These are phyloP conservation scores for Argentina silus DNA, from an alignment of 2,797 vertebrate species.

Conservation along the genomic window DNA sequence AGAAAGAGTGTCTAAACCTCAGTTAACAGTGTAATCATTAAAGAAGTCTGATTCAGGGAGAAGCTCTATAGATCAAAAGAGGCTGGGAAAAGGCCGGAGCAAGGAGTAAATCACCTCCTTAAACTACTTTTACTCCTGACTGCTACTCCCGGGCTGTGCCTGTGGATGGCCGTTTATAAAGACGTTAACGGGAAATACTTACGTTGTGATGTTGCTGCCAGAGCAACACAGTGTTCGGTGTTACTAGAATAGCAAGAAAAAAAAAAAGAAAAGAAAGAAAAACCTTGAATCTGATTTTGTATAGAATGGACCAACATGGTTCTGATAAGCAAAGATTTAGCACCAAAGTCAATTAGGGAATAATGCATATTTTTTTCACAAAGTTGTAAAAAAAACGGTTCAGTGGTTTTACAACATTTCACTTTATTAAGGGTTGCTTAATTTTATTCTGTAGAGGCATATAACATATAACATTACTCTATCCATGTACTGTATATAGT, in stretches of 20 bases:
- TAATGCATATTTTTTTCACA: constrained; percentile 27
- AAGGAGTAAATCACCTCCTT: constrained; percentile 21
- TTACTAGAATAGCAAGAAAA: not conserved
- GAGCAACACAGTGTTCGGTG: constrained; percentile 19
- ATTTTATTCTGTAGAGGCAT: constrained; percentile 23
- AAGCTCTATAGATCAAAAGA: not conserved
- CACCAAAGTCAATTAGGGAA: constrained; percentile 19
- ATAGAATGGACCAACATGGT: constrained; percentile 23
- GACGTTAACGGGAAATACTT: constrained; percentile 13
- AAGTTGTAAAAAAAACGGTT: constrained; percentile 40
- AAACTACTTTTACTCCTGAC: not conserved
- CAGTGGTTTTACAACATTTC: constrained; percentile 40
- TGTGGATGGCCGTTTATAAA: constrained; percentile 17
- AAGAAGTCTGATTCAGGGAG: not conserved
- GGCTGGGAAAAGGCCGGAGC: constrained; percentile 3
- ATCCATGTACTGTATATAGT: not conserved
- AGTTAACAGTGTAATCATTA: constrained; percentile 12
- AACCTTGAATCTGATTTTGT: not conserved
- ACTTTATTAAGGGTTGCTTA: constrained; percentile 29
- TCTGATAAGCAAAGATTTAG: constrained; percentile 24
- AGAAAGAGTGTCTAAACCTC: not conserved
- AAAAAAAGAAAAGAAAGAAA: constrained; percentile 11
- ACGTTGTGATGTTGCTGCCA: not conserved
- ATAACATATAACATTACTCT: not conserved
- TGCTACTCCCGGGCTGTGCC: not conserved